phyloP scores from a whole-genome alignment of 1,140 invertebrate species.

The Drosophila guanche region DNA sequence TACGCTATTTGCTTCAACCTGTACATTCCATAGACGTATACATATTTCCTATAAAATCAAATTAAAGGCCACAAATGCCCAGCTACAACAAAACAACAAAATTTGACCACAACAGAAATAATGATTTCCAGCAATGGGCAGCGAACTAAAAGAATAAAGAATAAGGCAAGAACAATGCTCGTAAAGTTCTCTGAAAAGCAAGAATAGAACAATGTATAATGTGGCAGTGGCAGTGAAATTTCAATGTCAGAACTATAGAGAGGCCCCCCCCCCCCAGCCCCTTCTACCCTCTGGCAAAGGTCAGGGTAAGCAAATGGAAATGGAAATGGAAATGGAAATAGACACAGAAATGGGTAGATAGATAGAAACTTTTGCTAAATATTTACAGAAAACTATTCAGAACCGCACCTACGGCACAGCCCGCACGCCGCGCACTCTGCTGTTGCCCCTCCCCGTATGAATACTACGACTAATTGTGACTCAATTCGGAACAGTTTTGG shows the following conservation, averaged over 20 bases:
- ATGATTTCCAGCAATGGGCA: background rate
- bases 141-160: conserved; percentile 13
- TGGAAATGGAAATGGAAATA: conserved; percentile 24
- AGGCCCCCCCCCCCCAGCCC: too few relatives aligned
- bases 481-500: conserved; percentile 46
- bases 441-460: background rate
- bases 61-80: too few relatives aligned
- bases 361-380: conserved; percentile 20
- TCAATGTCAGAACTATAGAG: conserved; percentile 37
- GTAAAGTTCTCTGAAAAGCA: background rate
- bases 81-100: too few relatives aligned
- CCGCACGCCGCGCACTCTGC: background rate
- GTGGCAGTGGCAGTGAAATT: conserved; percentile 33
- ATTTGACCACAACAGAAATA: background rate
- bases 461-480: conserved; percentile 23
- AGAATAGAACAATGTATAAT: background rate
- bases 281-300: conserved; percentile 8
- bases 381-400: conserved; percentile 22
- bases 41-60: too few relatives aligned
- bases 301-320: conserved; percentile 31
- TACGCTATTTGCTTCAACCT: too few relatives aligned
- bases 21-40: too few relatives aligned
- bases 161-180: background rate
- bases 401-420: conserved; percentile 23
- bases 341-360: conserved; percentile 3